phyloP scores from a whole-genome alignment of 2,888 invertebrate genomes.

The Mythimna ferrago region DNA sequence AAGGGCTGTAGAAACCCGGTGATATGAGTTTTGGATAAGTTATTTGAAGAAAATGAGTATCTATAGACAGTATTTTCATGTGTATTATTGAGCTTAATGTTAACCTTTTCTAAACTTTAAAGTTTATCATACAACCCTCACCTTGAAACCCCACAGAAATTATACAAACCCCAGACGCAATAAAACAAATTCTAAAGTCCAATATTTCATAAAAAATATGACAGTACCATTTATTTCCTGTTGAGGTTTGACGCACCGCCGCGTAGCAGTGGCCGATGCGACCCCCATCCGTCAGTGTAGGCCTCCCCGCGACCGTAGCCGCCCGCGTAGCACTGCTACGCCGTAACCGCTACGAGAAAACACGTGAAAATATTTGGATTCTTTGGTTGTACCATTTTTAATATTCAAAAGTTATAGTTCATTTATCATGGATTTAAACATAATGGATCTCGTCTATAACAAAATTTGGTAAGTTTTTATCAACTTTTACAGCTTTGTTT shows the following conservation, averaged over 20 bases:
- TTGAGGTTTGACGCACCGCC: slow-evolving; percentile 69
- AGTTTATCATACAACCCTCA: slow-evolving; percentile 14
- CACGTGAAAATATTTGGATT: slow-evolving; percentile 42
- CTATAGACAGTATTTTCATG: background rate
- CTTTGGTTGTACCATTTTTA: slow-evolving; percentile 9
- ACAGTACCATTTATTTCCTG: slow-evolving; percentile 32
- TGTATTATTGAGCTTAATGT: background rate
- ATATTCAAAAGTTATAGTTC: slow-evolving; percentile 34
- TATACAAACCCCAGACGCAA: slow-evolving; percentile 13
- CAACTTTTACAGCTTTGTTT: slow-evolving; percentile 50
- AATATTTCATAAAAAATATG: slow-evolving; percentile 43
- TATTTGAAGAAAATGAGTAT: slow-evolving; percentile 5
- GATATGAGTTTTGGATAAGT: background rate
- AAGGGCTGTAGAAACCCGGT: slow-evolving; percentile 14
- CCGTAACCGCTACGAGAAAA: slow-evolving; percentile 65
- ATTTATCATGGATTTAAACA: slow-evolving; percentile 39
- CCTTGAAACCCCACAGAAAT: slow-evolving; percentile 41
- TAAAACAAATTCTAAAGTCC: slow-evolving; percentile 41
- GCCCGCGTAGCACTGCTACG: slow-evolving; percentile 76
- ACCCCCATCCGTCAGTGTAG: slow-evolving; percentile 66
- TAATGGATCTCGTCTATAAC: slow-evolving; percentile 25
- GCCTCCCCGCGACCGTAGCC: slow-evolving; percentile 72
- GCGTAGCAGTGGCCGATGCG: slow-evolving; percentile 36
- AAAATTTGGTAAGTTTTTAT: slow-evolving; percentile 54
- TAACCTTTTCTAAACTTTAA: slow-evolving; percentile 4